Percentiles rank a stretch among this genome's conserved stretches.
Evolutionary conservation across 2,113 vertebrate genomes (phyloP).

Genomic region (Drymodes brunneopygia): DNA sequence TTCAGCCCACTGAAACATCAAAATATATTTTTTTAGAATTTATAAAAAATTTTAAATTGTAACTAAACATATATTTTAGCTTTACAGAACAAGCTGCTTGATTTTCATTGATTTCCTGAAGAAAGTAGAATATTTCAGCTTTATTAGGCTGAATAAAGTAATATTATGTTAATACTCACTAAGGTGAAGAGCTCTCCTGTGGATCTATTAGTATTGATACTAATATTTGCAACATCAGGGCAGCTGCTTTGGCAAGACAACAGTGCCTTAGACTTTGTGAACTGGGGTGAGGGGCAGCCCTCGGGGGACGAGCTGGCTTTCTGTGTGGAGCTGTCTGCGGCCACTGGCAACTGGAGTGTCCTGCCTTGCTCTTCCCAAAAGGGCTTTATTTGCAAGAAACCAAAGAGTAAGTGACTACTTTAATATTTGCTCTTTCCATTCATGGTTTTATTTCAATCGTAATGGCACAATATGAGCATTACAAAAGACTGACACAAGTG

Average conservation of each 20-base stretch:
- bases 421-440: not conserved
- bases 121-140: not conserved
- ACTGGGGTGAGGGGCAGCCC: constrained; percentile 78
- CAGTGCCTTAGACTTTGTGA: constrained; percentile 80
- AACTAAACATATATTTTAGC: not conserved
- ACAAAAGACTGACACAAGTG: not conserved
- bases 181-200: not conserved
- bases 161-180: not conserved
- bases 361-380: constrained; percentile 73
- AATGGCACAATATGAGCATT: not conserved
- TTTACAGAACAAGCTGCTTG: not conserved
- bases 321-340: constrained; percentile 75
- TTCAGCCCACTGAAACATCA: not conserved
- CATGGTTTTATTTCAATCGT: not conserved
- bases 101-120: not conserved
- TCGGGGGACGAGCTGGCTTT: constrained; percentile 18
- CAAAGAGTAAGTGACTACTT: constrained; percentile 77
- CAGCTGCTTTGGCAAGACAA: constrained; percentile 86
- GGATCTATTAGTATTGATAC: not conserved
- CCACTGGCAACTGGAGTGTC: constrained; percentile 75
- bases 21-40: not conserved
- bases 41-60: not conserved
- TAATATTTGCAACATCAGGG: not conserved
- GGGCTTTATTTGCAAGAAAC: constrained; percentile 85
- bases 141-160: not conserved